Evolutionary conservation across 2,113 vertebrate species (phyloP), one percentile per base, ranked within the genome.

Genomic region (Danionella cerebrum): DNA sequence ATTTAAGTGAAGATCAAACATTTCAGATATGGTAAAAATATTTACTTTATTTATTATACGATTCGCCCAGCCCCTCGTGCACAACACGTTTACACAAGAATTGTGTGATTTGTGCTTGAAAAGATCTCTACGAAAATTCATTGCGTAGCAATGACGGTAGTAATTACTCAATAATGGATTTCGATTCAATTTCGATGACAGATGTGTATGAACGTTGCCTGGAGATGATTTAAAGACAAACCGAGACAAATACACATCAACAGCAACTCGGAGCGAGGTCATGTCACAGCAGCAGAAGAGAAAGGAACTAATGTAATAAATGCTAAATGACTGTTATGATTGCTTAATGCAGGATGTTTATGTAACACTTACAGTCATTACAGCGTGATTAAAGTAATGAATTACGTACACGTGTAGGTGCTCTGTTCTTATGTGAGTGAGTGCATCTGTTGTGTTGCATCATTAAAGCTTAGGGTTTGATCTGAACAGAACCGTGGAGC

Each of bases 241-340:
- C 78, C 78, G 79, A 69, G n/a, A n/a, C n/a, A n/a, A n/a, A n/a
- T 73, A 82, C 82, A 70, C 74, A 73, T n/a, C 70, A 78, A 62
- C 51, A 69, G 80, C 76, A 85, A 86, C 79, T 72, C 64, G 72
- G 64, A 74, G 79, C 77, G 76, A 82, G 81, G 68, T 59, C 52
- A 73, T 64, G 27, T 79, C 82, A 84, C 85, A 91, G 89, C 87
- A 93, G 91, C 89, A 92, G 90, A 92, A 91, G 80, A 88, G 90
- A 87, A 90, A 74, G 78, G 83, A 59, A 59, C 64, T 65, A 78
- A 77, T 84, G 58, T 79, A 73, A 87, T 64, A 33, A 50, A n/a
- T 21, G 14, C 57, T 59, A 42, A 14, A 42, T 59, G n/a, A 59
- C 35, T 14, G 58, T 31, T 45, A 45, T 42, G 25, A 64, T 16